phyloP scores from a whole-genome alignment of 2,888 invertebrate genomes.

The Acronicta leporina region DNA sequence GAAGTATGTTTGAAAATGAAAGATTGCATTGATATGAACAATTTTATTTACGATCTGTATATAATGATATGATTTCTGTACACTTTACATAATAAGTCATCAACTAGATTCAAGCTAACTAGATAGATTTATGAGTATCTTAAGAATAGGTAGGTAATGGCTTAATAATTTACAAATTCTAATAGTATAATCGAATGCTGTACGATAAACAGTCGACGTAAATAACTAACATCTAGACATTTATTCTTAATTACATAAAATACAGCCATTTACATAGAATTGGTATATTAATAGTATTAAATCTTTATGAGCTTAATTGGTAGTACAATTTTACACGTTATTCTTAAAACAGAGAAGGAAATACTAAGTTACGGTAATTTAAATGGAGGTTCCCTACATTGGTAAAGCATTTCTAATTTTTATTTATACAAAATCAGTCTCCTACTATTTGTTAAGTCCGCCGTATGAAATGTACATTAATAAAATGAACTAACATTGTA shows the following conservation, averaged over 20 bases:
- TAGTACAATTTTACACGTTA: slow-evolving; percentile 68
- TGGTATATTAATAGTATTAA: slow-evolving; percentile 76
- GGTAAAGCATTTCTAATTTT: slow-evolving; percentile 84
- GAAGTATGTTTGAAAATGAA: slow-evolving; percentile 58
- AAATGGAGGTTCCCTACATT: slow-evolving; percentile 74
- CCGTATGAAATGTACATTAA: slow-evolving; percentile 68
- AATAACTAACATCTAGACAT: slow-evolving; percentile 65
- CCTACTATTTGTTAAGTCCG: slow-evolving; percentile 86
- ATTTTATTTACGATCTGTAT: slow-evolving; percentile 88
- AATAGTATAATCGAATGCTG: slow-evolving; percentile 81
- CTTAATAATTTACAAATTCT: slow-evolving; percentile 85
- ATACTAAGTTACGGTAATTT: slow-evolving; percentile 67
- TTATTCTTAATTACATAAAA: slow-evolving; percentile 79
- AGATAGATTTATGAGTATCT: slow-evolving; percentile 87
- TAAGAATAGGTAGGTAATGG: slow-evolving; percentile 82
- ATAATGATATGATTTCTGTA: slow-evolving; percentile 88
- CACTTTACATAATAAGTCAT: slow-evolving; percentile 84
- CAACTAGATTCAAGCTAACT: slow-evolving; percentile 88
- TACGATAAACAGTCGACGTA: slow-evolving; percentile 83
- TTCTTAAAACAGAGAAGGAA: slow-evolving; percentile 60
- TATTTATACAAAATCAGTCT: slow-evolving; percentile 88
- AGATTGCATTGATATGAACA: slow-evolving; percentile 81
- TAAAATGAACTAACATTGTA: slow-evolving; percentile 65
- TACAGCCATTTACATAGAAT: slow-evolving; percentile 82
- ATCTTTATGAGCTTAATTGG: slow-evolving; percentile 65